phyloP scores from a whole-genome alignment of 2,888 invertebrate genomes.

The Clitarchus hookeri region DNA sequence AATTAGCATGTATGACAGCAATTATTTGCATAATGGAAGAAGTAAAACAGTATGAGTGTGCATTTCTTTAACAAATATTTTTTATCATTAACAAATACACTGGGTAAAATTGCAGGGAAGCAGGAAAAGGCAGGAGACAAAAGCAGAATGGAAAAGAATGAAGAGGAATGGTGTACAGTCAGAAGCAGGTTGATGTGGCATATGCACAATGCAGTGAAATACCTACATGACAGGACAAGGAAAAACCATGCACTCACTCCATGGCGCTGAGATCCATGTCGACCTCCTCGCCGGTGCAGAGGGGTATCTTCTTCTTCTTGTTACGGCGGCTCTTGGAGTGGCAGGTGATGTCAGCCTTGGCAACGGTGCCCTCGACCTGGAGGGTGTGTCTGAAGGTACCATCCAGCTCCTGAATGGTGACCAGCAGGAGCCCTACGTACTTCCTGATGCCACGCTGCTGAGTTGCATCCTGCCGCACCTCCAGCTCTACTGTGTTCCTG shows the following conservation, averaged over 20 bases:
- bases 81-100: too few species aligned
- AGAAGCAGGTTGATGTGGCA: too few species aligned
- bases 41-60: too few species aligned
- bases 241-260: conserved; percentile 71
- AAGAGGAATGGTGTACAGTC: too few species aligned
- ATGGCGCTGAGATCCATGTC: conserved; percentile 97
- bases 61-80: too few species aligned
- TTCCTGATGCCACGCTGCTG: conserved; percentile 85
- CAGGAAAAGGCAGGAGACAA: too few species aligned
- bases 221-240: too few species aligned
- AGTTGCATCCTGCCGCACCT: conserved; percentile 89
- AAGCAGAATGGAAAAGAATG: too few species aligned
- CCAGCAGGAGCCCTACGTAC: conserved; percentile 90
- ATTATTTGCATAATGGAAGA: too few species aligned
- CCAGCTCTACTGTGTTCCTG: conserved; percentile 96
- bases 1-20: too few species aligned
- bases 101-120: too few species aligned
- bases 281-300: conserved; percentile 98
- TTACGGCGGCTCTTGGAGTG: conserved; percentile 98
- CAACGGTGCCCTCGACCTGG: conserved; percentile 92
- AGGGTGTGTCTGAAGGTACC: conserved; percentile 97
- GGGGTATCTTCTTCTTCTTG: conserved; percentile 98
- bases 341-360: conserved; percentile 96
- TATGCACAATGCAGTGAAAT: too few species aligned
- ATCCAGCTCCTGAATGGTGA: conserved; percentile 95